These are phyloP conservation scores for Pundamilia nyererei DNA, from an alignment of 2,113 vertebrate genomes.

Conservation along the genomic window DNA sequence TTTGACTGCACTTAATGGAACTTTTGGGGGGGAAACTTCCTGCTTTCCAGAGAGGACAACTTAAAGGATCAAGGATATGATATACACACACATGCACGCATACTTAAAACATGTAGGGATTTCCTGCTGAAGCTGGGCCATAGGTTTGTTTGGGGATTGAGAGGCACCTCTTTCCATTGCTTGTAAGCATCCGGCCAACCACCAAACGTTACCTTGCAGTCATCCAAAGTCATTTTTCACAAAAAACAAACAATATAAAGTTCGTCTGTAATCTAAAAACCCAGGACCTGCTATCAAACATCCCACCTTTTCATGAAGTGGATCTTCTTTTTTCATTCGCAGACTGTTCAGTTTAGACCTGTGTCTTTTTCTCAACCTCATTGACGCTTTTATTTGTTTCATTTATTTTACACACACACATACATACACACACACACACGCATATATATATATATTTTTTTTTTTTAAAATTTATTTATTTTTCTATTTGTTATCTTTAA, in stretches of 20 bases:
- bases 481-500: background rate
- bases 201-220: conserved; percentile 36
- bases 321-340: background rate
- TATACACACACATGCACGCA: background rate
- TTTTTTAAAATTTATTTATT: rapidly evolving
- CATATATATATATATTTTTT: rapidly evolving
- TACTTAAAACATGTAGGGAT: background rate
- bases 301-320: background rate
- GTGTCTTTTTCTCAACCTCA: background rate
- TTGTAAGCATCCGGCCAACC: conserved; percentile 40
- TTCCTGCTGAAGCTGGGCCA: background rate
- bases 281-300: background rate
- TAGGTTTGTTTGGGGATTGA: conserved; percentile 12
- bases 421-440: rapidly evolving
- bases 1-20: background rate
- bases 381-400: background rate
- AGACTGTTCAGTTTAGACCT: background rate
- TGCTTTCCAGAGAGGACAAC: background rate
- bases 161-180: conserved; percentile 26
- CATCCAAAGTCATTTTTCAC: conserved; percentile 5
- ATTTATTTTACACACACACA: background rate
- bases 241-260: conserved; percentile 35
- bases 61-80: conserved; percentile 1
- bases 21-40: background rate
- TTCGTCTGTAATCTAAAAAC: conserved; percentile 4